Conservation (phyloP, 92 coral and sea anemone species). For the Porites cylindrica region DNA sequence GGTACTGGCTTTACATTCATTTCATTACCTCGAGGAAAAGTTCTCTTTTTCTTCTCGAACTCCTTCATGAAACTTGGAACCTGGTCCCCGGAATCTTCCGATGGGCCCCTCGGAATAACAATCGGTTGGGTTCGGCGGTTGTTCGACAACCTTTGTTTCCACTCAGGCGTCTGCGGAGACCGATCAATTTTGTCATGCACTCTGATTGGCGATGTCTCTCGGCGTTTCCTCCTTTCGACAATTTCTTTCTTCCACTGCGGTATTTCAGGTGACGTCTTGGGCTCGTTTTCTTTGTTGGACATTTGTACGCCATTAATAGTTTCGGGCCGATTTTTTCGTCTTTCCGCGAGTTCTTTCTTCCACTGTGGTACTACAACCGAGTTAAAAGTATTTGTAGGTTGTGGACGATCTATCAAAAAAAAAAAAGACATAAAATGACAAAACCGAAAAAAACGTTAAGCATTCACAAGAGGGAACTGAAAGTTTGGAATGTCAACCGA, state of each 20-base stretch:
- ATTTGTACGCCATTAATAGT: slow-evolving; percentile 11
- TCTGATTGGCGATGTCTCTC: slow-evolving; percentile 1
- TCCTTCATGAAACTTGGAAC: slow-evolving; percentile 89
- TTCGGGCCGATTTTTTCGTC: slow-evolving; percentile 39
- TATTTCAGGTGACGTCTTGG: slow-evolving; percentile 57
- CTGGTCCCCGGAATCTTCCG: slow-evolving; percentile 64
- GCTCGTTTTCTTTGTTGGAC: slow-evolving; percentile 65
- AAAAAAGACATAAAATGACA: not conserved
- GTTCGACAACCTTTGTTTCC: slow-evolving; percentile 32
- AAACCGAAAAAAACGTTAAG: not conserved
- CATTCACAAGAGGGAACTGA: not conserved
- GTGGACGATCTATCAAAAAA: not conserved
- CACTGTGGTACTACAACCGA: slow-evolving; percentile 24
- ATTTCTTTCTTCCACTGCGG: slow-evolving; percentile 83
- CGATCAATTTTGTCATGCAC: not conserved
- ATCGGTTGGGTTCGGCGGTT: slow-evolving; percentile 36
- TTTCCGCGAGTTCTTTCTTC: slow-evolving; percentile 50
- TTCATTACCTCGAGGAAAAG: slow-evolving; percentile 60
- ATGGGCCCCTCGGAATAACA: slow-evolving; percentile 18
- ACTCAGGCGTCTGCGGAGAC: slow-evolving; percentile 36
- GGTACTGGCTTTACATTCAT: not conserved
- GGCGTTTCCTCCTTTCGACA: slow-evolving; percentile 62
- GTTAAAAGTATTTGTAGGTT: slow-evolving; percentile 18
- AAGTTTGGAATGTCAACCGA: no score
- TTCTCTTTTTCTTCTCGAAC: slow-evolving; percentile 81